Conservation (phyloP, 2,113 vertebrate species). For the Leptocoma aspasia region DNA sequence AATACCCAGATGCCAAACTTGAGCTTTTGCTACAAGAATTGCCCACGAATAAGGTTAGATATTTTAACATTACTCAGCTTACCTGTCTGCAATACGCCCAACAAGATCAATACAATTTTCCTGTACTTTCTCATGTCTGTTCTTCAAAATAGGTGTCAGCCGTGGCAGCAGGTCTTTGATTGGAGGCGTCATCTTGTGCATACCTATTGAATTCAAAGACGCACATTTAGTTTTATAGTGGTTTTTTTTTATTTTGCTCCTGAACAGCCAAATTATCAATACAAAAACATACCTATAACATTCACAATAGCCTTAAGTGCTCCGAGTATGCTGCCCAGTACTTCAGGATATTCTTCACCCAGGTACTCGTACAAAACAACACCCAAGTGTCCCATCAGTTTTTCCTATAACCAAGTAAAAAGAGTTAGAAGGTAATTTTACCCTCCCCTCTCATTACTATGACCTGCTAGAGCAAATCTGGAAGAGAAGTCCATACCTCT, state of each 20-base stretch:
- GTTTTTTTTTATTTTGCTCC: not conserved
- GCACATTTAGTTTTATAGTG: not conserved
- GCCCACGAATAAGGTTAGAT: not conserved
- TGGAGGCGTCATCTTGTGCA: slow-evolving; percentile 99
- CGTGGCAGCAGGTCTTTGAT: slow-evolving; percentile 97
- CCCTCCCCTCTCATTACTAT: not conserved
- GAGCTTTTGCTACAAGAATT: not conserved
- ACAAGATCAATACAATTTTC: slow-evolving; percentile 99
- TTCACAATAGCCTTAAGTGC: slow-evolving; percentile 98
- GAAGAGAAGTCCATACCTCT: slow-evolving; percentile 77
- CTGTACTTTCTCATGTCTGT: slow-evolving; percentile 98
- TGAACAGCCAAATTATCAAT: not conserved
- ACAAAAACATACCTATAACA: slow-evolving; percentile 85
- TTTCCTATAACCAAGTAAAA: slow-evolving; percentile 81
- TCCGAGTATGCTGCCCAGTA: slow-evolving; percentile 96
- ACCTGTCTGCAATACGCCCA: slow-evolving; percentile 97
- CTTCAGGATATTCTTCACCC: slow-evolving; percentile 98
- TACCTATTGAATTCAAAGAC: slow-evolving; percentile 76
- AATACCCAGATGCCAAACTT: not conserved
- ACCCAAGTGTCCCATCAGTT: slow-evolving; percentile 98
- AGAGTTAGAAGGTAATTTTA: not conserved
- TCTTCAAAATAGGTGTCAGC: slow-evolving; percentile 96
- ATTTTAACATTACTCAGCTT: not conserved
- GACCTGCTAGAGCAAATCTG: not conserved
- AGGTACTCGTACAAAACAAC: slow-evolving; percentile 98